Percentiles rank a stretch among this genome's conserved stretches.
These are phyloP conservation scores for Penelope pileata DNA, from an alignment of 2,113 vertebrate genomes.

Conservation along the genomic window DNA sequence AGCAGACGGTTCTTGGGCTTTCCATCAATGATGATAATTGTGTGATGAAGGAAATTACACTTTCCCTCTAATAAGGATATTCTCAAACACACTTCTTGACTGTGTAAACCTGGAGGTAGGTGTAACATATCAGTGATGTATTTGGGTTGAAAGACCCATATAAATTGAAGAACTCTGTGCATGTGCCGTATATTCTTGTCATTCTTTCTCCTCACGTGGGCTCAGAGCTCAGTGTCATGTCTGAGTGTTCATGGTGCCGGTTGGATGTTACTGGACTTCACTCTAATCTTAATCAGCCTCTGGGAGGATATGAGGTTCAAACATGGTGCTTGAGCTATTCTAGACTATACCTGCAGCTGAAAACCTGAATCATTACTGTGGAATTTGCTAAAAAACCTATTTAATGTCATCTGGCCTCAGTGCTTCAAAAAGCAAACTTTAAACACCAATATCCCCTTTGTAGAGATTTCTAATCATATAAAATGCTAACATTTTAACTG, in stretches of 20 bases:
- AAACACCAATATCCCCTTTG: neutral
- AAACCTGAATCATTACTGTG: neutral
- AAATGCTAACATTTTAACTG: slow-evolving; percentile 1
- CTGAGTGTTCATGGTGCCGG: neutral
- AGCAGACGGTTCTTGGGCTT: neutral
- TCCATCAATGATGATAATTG: neutral
- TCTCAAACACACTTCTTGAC: neutral
- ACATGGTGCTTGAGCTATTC: neutral
- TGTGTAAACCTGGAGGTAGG: neutral
- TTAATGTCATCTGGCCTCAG: neutral
- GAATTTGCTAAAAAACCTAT: neutral
- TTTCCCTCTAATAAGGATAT: neutral
- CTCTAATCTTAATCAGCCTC: neutral
- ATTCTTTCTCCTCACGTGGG: neutral
- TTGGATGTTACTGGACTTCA: neutral
- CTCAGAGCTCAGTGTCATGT: neutral
- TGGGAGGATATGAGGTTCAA: neutral
- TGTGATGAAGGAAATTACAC: neutral
- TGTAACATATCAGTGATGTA: neutral
- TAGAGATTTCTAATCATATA: neutral
- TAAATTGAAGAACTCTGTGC: neutral
- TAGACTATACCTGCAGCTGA: neutral
- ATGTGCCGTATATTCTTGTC: neutral
- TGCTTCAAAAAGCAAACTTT: slow-evolving; percentile 24
- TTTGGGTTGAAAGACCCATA: neutral